Conservation (phyloP, 2,113 vertebrate species). For the Leptobrachium ailaonicum region DNA sequence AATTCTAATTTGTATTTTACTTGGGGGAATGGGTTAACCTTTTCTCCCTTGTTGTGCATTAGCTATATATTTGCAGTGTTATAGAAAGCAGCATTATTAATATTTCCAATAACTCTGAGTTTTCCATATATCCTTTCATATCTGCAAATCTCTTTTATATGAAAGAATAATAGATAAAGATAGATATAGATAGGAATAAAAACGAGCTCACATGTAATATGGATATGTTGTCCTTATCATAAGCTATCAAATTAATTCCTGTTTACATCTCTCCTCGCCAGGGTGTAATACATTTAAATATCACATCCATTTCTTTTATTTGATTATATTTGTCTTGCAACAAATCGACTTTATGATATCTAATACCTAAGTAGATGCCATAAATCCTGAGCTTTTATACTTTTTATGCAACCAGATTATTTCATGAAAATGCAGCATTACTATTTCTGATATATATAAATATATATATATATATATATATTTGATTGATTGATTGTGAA, state of each 20-base stretch:
- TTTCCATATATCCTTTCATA: constrained; percentile 28
- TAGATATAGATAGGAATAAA: constrained; percentile 11
- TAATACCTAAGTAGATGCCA: background rate
- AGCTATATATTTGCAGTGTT: constrained; percentile 21
- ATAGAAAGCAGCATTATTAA: constrained; percentile 29
- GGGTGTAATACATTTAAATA: background rate
- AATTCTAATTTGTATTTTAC: constrained; percentile 15
- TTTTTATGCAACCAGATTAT: background rate
- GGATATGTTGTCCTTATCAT: background rate
- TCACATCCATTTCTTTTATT: constrained; percentile 1
- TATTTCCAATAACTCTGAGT: constrained; percentile 5
- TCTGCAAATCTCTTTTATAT: constrained; percentile 21
- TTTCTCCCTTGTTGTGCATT: background rate
- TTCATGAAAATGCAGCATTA: background rate
- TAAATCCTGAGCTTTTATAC: background rate
- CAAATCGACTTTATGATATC: background rate
- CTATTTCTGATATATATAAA: background rate
- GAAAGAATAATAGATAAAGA: constrained; percentile 19
- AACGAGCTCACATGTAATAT: constrained; percentile 18
- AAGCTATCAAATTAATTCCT: background rate
- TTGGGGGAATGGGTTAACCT: constrained; percentile 20
- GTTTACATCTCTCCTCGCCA: background rate
- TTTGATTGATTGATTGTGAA: background rate
- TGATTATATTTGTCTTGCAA: background rate
- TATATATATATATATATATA: background rate